Percentiles rank a stretch among this genome's conserved stretches.
Conservation (phyloP, 2,113 vertebrate species). For the Geococcyx californianus region DNA sequence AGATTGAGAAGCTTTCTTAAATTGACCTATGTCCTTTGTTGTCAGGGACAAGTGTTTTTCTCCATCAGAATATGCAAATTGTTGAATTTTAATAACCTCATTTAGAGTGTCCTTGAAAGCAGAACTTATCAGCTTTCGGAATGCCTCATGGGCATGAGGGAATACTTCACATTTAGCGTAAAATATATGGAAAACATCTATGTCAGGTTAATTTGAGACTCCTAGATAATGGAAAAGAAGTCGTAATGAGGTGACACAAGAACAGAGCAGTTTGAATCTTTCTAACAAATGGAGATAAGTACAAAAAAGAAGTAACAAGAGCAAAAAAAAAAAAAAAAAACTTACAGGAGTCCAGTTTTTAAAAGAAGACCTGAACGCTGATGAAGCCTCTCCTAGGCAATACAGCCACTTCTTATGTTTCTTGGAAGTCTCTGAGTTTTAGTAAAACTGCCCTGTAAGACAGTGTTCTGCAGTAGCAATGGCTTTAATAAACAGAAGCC, state of each 20-base stretch:
- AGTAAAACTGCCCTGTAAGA: neutral
- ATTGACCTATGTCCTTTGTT: slow-evolving; percentile 11
- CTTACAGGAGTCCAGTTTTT: neutral
- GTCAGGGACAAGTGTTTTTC: slow-evolving; percentile 18
- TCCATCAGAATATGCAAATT: slow-evolving; percentile 49
- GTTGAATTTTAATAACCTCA: slow-evolving; percentile 70
- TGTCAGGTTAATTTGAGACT: slow-evolving; percentile 54
- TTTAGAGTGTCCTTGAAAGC: slow-evolving; percentile 67
- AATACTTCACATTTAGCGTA: slow-evolving; percentile 53
- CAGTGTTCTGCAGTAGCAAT: neutral
- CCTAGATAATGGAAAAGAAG: slow-evolving; percentile 26
- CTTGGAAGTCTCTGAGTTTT: neutral
- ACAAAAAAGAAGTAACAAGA: neutral
- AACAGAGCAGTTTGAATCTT: slow-evolving; percentile 19
- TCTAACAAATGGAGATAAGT: neutral
- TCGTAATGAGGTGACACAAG: slow-evolving; percentile 8
- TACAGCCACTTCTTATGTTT: neutral
- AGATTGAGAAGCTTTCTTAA: slow-evolving; percentile 27
- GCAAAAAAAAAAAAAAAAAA: neutral
- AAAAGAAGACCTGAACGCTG: neutral
- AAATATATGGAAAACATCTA: slow-evolving; percentile 41
- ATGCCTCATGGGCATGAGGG: slow-evolving; percentile 37
- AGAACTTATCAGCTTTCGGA: slow-evolving; percentile 30
- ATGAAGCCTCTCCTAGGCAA: neutral
- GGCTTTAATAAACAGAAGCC: neutral